These are phyloP conservation scores for Cyrtodaria siliqua DNA, from an alignment of 2,888 invertebrate species.

Conservation along the genomic window DNA sequence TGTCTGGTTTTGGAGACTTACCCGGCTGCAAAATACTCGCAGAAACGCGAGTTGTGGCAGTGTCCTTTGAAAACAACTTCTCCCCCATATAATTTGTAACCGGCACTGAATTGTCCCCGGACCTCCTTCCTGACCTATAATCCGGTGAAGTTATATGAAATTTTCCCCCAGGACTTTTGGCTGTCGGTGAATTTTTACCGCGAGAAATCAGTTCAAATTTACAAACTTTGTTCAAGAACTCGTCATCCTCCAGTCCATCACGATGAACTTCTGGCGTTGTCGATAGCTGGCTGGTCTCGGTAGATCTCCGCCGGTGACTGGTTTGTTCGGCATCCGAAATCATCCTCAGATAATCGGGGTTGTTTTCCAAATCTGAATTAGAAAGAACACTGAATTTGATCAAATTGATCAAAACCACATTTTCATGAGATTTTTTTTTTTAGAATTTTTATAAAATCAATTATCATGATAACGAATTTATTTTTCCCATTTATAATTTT, in stretches of 20 bases:
- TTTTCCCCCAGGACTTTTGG: conserved; percentile 64
- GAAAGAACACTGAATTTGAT: conserved; percentile 18
- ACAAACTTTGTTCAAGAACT: conserved; percentile 91
- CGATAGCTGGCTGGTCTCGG: conserved; percentile 32
- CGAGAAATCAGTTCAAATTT: conserved; percentile 89
- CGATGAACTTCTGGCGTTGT: conserved; percentile 48
- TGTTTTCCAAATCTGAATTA: conserved; percentile 77
- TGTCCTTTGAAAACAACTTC: conserved; percentile 82
- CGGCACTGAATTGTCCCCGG: conserved; percentile 53
- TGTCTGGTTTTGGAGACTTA: conserved; percentile 59
- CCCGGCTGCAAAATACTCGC: conserved; percentile 72
- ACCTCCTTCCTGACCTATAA: conserved; percentile 49
- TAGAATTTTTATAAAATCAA: too few species aligned
- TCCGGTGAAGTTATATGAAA: conserved; percentile 56
- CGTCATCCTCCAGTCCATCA: conserved; percentile 86
- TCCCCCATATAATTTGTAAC: conserved; percentile 75
- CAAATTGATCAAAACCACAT: too few species aligned
- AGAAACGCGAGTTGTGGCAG: conserved; percentile 81
- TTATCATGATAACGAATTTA: too few species aligned
- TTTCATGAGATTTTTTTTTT: too few species aligned
- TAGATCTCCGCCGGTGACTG: conserved; percentile 56
- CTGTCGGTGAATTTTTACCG: conserved; percentile 68
- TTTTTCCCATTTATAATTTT: too few species aligned
- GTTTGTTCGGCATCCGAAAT: conserved; percentile 77
- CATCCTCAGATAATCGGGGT: conserved; percentile 80